Evolutionary conservation across 2,888 invertebrate species (phyloP).

Genomic region (Eupithecia dodoneata): DNA sequence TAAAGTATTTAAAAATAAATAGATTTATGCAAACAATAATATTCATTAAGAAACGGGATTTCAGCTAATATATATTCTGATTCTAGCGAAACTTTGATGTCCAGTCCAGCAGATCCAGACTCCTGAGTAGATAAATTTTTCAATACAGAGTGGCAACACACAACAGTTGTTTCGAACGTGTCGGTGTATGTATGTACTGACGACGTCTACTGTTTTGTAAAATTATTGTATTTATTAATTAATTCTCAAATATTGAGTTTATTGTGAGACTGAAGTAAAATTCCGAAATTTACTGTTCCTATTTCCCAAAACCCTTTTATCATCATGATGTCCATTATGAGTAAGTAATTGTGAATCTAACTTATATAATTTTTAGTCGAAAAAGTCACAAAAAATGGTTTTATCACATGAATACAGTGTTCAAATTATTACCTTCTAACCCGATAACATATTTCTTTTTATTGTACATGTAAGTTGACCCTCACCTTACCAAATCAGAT

Average conservation of each 20-base stretch:
- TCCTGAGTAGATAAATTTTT: not conserved
- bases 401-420: not conserved
- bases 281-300: not conserved
- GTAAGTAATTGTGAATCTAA: slow-evolving; percentile 43
- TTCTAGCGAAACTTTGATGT: too few relatives aligned
- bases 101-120: too few relatives aligned
- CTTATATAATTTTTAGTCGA: slow-evolving; percentile 30
- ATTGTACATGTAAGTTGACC: not conserved
- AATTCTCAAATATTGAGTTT: not conserved
- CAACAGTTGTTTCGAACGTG: not conserved
- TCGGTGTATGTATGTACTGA: not conserved
- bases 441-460: not conserved
- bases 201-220: not conserved
- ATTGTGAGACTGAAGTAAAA: not conserved
- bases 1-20: too few relatives aligned
- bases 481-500: not conserved
- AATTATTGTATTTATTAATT: not conserved
- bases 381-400: not conserved
- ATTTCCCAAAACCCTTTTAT: not conserved
- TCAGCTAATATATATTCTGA: too few relatives aligned
- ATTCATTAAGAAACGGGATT: too few relatives aligned
- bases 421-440: not conserved
- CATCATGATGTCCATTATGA: slow-evolving; percentile 48
- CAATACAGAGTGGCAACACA: not conserved
- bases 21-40: too few relatives aligned